Evolutionary conservation across 2,888 invertebrate species (phyloP).

Genomic region (Theodoxus fluviatilis): DNA sequence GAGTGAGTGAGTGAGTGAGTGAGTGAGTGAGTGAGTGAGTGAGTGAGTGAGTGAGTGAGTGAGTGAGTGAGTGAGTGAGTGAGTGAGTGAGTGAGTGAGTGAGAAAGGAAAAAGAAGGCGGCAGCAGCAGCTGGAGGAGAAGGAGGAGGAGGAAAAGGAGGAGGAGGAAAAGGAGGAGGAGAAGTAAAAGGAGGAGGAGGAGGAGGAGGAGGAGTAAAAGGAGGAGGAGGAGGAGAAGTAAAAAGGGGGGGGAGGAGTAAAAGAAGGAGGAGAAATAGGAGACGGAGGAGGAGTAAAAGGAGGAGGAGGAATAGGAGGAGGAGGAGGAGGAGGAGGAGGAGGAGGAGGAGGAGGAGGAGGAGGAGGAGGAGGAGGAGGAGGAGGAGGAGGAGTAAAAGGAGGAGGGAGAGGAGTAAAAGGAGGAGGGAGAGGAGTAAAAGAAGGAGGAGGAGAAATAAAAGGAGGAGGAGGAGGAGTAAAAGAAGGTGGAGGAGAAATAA

Average conservation of each 20-base stretch:
- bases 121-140: slow-evolving; percentile 21
- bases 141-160: background rate
- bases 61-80: too few species aligned
- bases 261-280: too few species aligned
- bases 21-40: too few species aligned
- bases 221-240: background rate
- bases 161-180: background rate
- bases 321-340: background rate
- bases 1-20: too few species aligned
- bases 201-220: background rate
- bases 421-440: background rate
- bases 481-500: background rate
- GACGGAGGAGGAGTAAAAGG: background rate
- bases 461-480: background rate
- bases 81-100: too few species aligned
- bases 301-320: background rate
- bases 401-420: slow-evolving; percentile 13
- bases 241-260: too few species aligned
- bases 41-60: too few species aligned
- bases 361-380: background rate
- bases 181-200: background rate
- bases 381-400: background rate
- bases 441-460: slow-evolving; percentile 3
- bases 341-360: background rate
- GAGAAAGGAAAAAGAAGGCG: too few species aligned